phyloP scores from a whole-genome alignment of 2,113 vertebrate species.

The Gobio gobio region DNA sequence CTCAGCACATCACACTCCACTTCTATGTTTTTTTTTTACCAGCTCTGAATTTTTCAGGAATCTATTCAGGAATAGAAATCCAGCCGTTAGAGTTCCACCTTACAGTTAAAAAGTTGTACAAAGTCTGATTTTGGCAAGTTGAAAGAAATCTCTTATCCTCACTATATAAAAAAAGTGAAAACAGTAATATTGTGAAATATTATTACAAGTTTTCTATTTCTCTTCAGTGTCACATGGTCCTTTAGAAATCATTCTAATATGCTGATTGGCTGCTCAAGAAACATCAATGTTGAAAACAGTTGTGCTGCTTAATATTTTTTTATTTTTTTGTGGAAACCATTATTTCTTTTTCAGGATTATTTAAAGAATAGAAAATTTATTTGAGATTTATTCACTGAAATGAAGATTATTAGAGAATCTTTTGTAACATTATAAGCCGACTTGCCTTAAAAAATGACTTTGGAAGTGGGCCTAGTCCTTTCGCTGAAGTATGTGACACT shows the following conservation, averaged over 20 bases:
- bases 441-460: conserved; percentile 62
- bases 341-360: not conserved
- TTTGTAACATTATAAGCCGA: not conserved
- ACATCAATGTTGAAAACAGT: not conserved
- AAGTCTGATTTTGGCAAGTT: too few species aligned
- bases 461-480: conserved; percentile 63
- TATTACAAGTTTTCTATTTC: not conserved
- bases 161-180: not conserved
- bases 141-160: too few species aligned
- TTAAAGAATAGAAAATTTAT: not conserved
- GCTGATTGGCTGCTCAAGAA: too few species aligned
- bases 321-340: not conserved
- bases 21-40: not conserved
- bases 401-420: not conserved
- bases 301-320: not conserved
- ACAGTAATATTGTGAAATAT: not conserved
- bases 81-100: not conserved
- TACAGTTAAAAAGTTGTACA: not conserved
- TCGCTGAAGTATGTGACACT: conserved; percentile 58
- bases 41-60: not conserved
- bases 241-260: not conserved
- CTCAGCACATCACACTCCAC: not conserved
- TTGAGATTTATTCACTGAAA: not conserved
- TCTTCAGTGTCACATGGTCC: not conserved
- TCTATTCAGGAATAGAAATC: not conserved